Evolutionary conservation across 2,113 vertebrate species (phyloP), one percentile per base, ranked within the genome.

Genomic region (Gallinago undulata): DNA sequence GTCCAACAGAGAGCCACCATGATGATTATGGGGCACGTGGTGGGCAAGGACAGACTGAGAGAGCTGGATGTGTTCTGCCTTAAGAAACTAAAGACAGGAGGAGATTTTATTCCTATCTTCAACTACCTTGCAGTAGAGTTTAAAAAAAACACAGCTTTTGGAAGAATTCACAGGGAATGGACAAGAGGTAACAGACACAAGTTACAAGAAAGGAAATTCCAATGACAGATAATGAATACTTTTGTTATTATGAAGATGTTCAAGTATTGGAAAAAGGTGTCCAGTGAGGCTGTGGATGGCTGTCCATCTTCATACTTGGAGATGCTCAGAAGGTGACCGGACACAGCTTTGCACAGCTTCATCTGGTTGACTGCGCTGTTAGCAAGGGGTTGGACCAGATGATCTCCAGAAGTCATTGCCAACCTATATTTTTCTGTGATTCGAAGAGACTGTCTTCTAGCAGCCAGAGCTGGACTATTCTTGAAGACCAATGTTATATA

Each of bases 191-290:
- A 47, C 25, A 82, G 13, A 15, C 28, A 35, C 9, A 68, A 47
- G 7, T 62, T 70, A 31, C 56, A 84, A 17, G 16, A 69, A 35
- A 41, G 14, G 63, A 57, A 80, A 45, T 79, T 66, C 41, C 24
- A 43, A 0, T 70, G 43, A n/a, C 33, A 62, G 14, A n/a, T 66
- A 6, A 0, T 0, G 30, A 83, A 21, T 79, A 14, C 43, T 83
- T 59, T 55, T 86, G 8, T 79, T 60, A 24, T 30, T 3, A 10
- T 24, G 7, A 55, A 51, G 63, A 27, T 30, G 10, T 24, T 59
- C 28, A 89, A 45, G 10, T 84, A 15, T 9, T 76, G 21, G 47
- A 31, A 79, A 48, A 76, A 66, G 24, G 3, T 72, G 27, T 53
- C 23, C 43, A 35, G 13, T 56, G 41, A 53, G 30, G 13, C 62